Evolutionary conservation across 2,797 vertebrate genomes (phyloP).

Genomic region (Neostethus bicornis): DNA sequence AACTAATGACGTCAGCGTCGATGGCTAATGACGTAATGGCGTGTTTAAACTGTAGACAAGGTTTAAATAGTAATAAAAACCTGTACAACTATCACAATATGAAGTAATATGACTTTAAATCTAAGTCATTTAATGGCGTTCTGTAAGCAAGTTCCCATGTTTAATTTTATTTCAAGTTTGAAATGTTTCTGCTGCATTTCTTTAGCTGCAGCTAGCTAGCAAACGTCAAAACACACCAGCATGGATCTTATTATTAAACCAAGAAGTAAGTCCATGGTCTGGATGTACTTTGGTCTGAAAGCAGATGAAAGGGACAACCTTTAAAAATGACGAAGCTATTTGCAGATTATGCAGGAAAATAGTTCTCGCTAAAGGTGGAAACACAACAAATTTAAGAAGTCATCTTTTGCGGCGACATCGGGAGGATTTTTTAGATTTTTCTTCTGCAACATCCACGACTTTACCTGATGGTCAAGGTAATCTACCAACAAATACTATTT

Average conservation of each 20-base stretch:
- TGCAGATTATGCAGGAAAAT: slow-evolving; percentile 70
- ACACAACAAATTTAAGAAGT: slow-evolving; percentile 73
- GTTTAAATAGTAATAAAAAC: too few relatives aligned
- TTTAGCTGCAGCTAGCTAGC: background rate
- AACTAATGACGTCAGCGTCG: too few relatives aligned
- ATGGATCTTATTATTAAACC: slow-evolving; percentile 72
- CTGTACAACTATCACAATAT: too few relatives aligned
- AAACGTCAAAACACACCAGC: slow-evolving; percentile 4
- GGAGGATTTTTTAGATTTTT: slow-evolving; percentile 53
- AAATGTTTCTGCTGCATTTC: background rate
- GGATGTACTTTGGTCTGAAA: slow-evolving; percentile 73
- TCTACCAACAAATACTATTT: background rate
- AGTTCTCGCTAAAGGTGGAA: slow-evolving; percentile 70
- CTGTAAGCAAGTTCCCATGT: too few relatives aligned
- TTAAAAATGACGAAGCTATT: slow-evolving; percentile 52
- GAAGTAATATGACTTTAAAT: too few relatives aligned
- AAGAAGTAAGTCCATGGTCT: slow-evolving; percentile 66
- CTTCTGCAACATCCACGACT: slow-evolving; percentile 36
- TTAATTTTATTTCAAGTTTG: background rate
- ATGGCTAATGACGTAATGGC: too few relatives aligned
- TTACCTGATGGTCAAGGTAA: slow-evolving; percentile 52
- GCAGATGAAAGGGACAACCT: too few relatives aligned
- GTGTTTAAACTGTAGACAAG: too few relatives aligned
- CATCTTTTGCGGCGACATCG: slow-evolving; percentile 68
- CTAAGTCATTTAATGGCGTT: too few relatives aligned